Evolutionary conservation across 2,797 vertebrate genomes (phyloP), one percentile per base, ranked within the genome.

Genomic region (Phalloptychus januarius): DNA sequence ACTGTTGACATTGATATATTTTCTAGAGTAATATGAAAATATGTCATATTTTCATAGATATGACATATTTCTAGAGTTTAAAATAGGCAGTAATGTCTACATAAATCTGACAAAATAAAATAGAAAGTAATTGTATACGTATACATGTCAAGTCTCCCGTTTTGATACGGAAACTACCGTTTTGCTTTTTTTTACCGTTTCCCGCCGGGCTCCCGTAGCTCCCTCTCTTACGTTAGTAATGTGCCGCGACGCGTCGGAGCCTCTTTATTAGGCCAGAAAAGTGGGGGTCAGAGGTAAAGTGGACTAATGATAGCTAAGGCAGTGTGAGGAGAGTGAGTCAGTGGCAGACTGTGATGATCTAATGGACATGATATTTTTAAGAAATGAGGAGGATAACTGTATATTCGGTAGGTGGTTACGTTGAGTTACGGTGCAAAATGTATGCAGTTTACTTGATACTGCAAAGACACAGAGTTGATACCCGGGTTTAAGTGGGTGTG

Each of bases 201-300:
- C 50, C 50, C 1, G 23, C 50, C 2, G 7, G 8, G 7, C 5
- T 48, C 46, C 46, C 6, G 1, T 20, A 7, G 6, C 20, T 20
- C 6, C 5, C 18, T 20, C 46, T 45, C 44, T 45, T 45, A 45
- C 44, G 12, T 44, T 44, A 44, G 42, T 44, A 16, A 18, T 48
- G 63, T 38, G 25, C 71, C 36, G 31, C 7, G 65, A 75, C 86
- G 78, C 86, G 71, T 87, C 65, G 61, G 40, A 81, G 50, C 70
- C 54, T 67, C 82, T 81, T 79, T 61, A 67, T 2, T 58, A 71
- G 86, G 74, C 65, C 52, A 16, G n/a, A 77, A 79, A 81, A 83
- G 81, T 56, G 40, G 52, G 38, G 11, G 58, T 83, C 48, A 2
- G 65, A 71, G 54, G 48, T 81, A 65, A 77, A 76, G 72, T 77